These are phyloP conservation scores for Pyrgus malvae DNA, from an alignment of 2,888 invertebrate species.

Conservation along the genomic window DNA sequence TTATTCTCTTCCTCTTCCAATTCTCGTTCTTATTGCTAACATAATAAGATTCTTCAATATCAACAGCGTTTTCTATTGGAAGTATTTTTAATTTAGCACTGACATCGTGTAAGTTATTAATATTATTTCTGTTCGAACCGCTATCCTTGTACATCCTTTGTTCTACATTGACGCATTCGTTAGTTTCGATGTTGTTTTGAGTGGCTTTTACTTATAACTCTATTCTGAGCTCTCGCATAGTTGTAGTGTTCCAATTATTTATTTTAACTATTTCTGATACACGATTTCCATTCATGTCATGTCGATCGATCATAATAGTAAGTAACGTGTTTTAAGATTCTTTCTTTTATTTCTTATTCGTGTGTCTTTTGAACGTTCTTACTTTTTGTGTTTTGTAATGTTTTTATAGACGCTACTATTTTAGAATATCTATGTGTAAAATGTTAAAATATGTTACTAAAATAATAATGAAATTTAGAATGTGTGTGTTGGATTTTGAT, in stretches of 20 bases:
- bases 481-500: no score
- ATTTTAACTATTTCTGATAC: constrained; percentile 13
- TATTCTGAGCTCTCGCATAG: constrained; percentile 8
- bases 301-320: constrained; percentile 19
- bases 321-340: neutral
- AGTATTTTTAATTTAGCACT: constrained; percentile 28
- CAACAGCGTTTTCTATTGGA: neutral
- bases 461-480: no score
- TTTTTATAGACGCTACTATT: neutral
- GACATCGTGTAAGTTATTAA: constrained; percentile 38
- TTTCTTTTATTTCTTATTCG: neutral
- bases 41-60: neutral
- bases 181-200: constrained; percentile 21
- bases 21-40: constrained; percentile 7
- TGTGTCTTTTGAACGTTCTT: neutral
- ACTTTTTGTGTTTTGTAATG: neutral
- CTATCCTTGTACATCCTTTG: constrained; percentile 39
- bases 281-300: constrained; percentile 7
- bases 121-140: constrained; percentile 36
- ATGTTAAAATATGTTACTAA: no score
- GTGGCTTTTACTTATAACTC: constrained; percentile 12
- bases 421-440: neutral
- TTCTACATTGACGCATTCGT: constrained; percentile 35
- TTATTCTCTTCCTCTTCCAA: neutral
- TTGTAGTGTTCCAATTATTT: constrained; percentile 20